phyloP scores from a whole-genome alignment of 2,113 vertebrate species.

The Bungarus multicinctus region DNA sequence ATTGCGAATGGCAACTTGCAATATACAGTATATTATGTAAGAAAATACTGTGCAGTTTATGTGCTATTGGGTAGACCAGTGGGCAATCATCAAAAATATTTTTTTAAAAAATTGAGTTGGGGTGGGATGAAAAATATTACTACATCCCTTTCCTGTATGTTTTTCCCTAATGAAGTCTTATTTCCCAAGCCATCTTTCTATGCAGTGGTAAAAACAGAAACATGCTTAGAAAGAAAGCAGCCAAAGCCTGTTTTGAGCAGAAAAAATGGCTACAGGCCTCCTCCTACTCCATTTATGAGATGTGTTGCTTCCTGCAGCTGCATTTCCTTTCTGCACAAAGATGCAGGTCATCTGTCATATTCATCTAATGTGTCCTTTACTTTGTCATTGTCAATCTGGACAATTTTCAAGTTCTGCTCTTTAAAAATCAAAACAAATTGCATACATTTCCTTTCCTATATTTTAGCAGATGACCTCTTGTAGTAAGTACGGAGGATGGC shows the following conservation, averaged over 20 bases:
- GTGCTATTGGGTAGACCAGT: no score
- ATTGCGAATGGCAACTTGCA: background rate
- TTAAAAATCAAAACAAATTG: slow-evolving; percentile 48
- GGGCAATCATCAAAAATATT: background rate
- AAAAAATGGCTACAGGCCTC: background rate
- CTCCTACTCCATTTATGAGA: background rate
- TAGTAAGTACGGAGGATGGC: background rate
- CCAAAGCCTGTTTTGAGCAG: no score
- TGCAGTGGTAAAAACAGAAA: background rate
- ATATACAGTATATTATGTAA: background rate
- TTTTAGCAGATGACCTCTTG: slow-evolving; percentile 17
- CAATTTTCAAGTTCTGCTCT: slow-evolving; percentile 16
- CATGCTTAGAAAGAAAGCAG: background rate
- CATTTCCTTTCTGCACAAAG: background rate
- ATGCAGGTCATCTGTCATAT: background rate
- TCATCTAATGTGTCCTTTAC: background rate
- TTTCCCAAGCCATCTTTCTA: background rate
- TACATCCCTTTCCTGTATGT: background rate
- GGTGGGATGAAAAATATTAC: background rate
- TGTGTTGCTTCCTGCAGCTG: background rate
- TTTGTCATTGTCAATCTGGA: slow-evolving; percentile 5
- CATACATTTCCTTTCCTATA: slow-evolving; percentile 38
- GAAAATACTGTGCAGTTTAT: background rate
- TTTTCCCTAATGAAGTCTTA: background rate
- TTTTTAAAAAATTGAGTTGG: background rate